Evolutionary conservation across 1,140 invertebrate genomes (phyloP).

Genomic region (Bombus waltoni): DNA sequence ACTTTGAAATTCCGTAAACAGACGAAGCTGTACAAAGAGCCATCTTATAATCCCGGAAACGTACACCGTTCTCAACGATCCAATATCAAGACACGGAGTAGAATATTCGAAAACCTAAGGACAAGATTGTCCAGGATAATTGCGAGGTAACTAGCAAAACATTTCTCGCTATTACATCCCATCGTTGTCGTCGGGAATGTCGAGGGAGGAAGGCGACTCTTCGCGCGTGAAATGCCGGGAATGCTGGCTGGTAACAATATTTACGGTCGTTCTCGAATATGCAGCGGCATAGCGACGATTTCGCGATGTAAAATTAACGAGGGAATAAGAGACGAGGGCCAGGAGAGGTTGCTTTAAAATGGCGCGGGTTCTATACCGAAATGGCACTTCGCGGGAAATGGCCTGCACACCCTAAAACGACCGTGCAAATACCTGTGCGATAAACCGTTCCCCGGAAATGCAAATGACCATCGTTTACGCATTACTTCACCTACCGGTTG

Average conservation of each 20-base stretch:
- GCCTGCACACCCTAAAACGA: slow-evolving; percentile 49
- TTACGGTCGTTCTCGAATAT: background rate
- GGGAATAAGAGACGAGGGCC: slow-evolving; percentile 55
- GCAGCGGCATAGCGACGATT: slow-evolving; percentile 35
- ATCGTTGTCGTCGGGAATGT: background rate
- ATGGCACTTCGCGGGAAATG: slow-evolving; percentile 52
- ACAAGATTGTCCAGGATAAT: slow-evolving; percentile 16
- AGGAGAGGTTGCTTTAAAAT: slow-evolving; percentile 50
- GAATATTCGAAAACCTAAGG: slow-evolving; percentile 1
- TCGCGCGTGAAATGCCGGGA: background rate
- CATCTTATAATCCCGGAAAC: background rate
- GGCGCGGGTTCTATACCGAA: slow-evolving; percentile 48
- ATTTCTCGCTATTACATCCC: slow-evolving; percentile 1
- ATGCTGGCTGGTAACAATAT: slow-evolving; percentile 15
- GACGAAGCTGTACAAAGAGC: background rate
- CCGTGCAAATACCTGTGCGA: slow-evolving; percentile 57
- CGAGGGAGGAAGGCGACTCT: background rate
- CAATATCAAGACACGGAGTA: slow-evolving; percentile 5
- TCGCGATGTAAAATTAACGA: slow-evolving; percentile 57
- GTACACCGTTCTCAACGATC: background rate
- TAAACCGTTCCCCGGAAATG: slow-evolving; percentile 63
- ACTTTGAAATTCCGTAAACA: background rate
- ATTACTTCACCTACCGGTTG: slow-evolving; percentile 31
- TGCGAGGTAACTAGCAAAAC: slow-evolving; percentile 24
- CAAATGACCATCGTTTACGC: slow-evolving; percentile 64